Conservation (phyloP, 2,888 invertebrate species). For the Tinea pellionella region DNA sequence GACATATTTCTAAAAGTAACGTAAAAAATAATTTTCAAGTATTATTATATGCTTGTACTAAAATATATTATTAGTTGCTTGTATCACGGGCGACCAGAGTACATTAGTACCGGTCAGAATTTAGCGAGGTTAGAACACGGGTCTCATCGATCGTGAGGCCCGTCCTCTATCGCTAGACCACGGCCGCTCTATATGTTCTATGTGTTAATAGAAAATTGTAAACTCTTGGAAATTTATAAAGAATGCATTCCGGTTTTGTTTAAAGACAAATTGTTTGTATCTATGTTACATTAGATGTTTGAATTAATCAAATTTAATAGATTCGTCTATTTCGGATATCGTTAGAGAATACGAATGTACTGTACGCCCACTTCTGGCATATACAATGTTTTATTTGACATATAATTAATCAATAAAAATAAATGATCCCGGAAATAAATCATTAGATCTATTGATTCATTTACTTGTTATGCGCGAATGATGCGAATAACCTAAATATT, state of each 20-base stretch:
- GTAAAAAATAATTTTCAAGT: not conserved
- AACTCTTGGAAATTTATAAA: not conserved
- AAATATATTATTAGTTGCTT: too few species aligned
- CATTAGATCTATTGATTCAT: not conserved
- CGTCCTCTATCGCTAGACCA: too few species aligned
- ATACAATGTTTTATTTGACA: constrained; percentile 18
- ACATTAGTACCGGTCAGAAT: too few species aligned
- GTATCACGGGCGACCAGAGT: too few species aligned
- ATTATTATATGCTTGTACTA: not conserved
- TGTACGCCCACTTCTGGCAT: not conserved
- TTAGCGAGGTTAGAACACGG: too few species aligned
- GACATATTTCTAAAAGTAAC: too few species aligned
- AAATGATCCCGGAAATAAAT: constrained; percentile 5
- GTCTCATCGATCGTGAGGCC: too few species aligned
- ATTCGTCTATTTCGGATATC: constrained; percentile 21
- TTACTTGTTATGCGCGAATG: not conserved
- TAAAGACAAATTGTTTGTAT: constrained; percentile 6
- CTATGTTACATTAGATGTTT: constrained; percentile 14
- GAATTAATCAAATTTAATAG: constrained; percentile 29
- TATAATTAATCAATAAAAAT: constrained; percentile 18
- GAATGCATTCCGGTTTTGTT: not conserved
- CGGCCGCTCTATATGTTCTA: too few species aligned
- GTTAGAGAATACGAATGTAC: not conserved
- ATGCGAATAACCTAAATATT: too few species aligned
- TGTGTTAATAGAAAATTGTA: too few species aligned